Percentiles rank a stretch among this genome's conserved stretches.
Conservation (phyloP, 2,888 invertebrate species). For the Cryptus viduatorius region DNA sequence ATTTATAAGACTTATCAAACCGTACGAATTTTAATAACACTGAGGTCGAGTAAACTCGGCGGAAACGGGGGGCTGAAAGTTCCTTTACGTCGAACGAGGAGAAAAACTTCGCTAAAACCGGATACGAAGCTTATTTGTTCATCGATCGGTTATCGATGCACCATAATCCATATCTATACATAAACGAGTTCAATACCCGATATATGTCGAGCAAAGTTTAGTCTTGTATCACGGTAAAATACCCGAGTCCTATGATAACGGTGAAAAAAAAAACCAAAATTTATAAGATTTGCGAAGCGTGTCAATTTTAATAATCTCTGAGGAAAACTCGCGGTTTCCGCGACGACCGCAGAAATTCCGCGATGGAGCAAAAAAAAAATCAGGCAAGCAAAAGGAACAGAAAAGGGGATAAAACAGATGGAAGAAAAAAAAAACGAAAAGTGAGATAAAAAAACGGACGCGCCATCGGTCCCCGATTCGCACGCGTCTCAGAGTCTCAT, state of each 20-base stretch:
- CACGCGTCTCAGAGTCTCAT: conserved; percentile 42
- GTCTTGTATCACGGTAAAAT: conserved; percentile 25
- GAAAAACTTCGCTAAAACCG: conserved; percentile 2
- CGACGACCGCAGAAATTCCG: conserved; percentile 16
- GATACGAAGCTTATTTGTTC: not conserved
- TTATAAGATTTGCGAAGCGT: conserved; percentile 32
- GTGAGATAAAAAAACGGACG: conserved; percentile 22
- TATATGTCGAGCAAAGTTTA: conserved; percentile 38
- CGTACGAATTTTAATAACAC: conserved; percentile 37
- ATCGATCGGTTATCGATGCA: conserved; percentile 22
- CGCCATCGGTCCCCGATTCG: conserved; percentile 53
- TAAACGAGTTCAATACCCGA: conserved; percentile 12
- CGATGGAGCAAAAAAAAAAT: not conserved
- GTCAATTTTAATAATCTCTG: conserved; percentile 48
- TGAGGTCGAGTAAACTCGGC: not conserved
- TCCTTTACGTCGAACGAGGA: not conserved
- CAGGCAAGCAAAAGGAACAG: not conserved
- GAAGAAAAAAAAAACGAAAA: not conserved
- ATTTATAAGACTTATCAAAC: not conserved
- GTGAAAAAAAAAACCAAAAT: conserved; percentile 32
- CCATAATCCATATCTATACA: conserved; percentile 29
- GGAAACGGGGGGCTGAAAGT: not conserved
- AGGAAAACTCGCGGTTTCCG: conserved; percentile 11
- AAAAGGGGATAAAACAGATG: not conserved
- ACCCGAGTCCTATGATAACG: not conserved